Percentiles rank a stretch among this genome's conserved stretches.
Conservation (phyloP, 2,113 vertebrate species). For the Oreamnos americanus region DNA sequence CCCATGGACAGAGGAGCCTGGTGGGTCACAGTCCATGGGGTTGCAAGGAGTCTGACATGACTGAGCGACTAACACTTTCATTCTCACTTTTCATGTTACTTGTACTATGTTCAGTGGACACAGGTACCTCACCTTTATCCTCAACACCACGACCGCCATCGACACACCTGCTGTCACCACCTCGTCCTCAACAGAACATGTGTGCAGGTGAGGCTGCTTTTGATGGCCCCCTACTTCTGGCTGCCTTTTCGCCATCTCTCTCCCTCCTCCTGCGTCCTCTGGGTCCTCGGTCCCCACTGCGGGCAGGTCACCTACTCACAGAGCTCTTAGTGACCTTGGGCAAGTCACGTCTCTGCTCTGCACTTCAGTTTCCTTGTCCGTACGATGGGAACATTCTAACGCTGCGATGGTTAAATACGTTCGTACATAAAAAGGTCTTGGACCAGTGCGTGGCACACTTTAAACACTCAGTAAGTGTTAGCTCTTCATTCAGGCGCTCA, state of each 20-base stretch:
- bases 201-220: not conserved
- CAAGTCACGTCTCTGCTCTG: not conserved
- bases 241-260: not conserved
- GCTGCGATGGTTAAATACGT: not conserved
- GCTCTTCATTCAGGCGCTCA: not conserved
- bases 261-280: not conserved
- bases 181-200: not conserved
- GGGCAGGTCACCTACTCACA: not conserved
- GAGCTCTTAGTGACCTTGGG: not conserved
- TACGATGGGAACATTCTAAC: not conserved
- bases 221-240: not conserved
- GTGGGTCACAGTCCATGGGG: not conserved
- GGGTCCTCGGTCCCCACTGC: not conserved
- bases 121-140: not conserved
- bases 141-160: not conserved
- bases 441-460: not conserved
- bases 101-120: not conserved
- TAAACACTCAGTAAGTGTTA: not conserved
- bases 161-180: not conserved
- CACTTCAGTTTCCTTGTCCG: not conserved
- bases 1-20: not conserved
- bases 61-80: not conserved
- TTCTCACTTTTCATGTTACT: not conserved
- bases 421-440: not conserved
- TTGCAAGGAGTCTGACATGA: fast-evolving